A percentile compares a stretch with the other conserved stretches of the same genome.
These are phyloP conservation scores for Brachyistius frenatus DNA, from an alignment of 2,113 vertebrate genomes.

Conservation along the genomic window DNA sequence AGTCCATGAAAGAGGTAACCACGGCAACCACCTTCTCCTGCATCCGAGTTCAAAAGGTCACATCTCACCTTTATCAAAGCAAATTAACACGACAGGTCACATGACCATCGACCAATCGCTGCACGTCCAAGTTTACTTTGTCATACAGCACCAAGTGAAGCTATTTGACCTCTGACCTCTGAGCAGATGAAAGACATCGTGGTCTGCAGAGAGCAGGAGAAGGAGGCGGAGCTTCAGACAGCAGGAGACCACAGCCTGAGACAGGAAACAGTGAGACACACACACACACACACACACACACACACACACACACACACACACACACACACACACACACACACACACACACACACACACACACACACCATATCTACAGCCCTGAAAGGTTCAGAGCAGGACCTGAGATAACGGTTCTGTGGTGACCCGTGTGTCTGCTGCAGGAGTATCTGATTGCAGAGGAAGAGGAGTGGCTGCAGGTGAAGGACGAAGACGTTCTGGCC, in stretches of 20 bases:
- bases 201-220: conserved; percentile 78
- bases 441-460: conserved; percentile 78
- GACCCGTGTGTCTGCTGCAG: conserved; percentile 59
- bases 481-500: conserved; percentile 86
- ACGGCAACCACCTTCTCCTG: too few relatives aligned
- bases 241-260: conserved; percentile 72
- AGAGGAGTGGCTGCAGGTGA: conserved; percentile 67
- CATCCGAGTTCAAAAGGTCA: too few relatives aligned
- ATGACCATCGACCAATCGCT: too few relatives aligned
- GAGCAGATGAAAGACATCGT: conserved; percentile 86
- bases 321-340: neutral
- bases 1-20: conserved; percentile 87
- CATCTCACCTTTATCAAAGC: too few relatives aligned
- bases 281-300: neutral
- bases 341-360: neutral
- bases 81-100: too few relatives aligned
- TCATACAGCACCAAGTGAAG: neutral
- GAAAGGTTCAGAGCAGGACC: too few relatives aligned
- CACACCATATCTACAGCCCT: too few relatives aligned
- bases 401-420: too few relatives aligned
- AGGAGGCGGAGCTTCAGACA: conserved; percentile 65
- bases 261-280: conserved; percentile 80
- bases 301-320: neutral
- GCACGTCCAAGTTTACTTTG: too few relatives aligned
- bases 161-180: neutral